A percentile compares a stretch with the other conserved stretches of the same genome.
Evolutionary conservation across 1,140 invertebrate genomes (phyloP).

Genomic region (Lucilia cuprina): DNA sequence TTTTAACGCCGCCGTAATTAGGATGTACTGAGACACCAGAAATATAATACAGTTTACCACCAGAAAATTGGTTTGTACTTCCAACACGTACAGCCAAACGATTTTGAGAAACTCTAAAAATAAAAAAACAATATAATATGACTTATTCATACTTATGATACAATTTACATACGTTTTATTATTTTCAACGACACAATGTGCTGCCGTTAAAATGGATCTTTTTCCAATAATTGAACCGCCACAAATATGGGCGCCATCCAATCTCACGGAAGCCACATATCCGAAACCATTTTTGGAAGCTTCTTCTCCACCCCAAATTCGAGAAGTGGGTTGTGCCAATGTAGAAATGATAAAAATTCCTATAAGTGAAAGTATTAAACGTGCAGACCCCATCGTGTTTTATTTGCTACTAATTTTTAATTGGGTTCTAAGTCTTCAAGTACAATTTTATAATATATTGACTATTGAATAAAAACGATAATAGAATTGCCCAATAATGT

Average conservation of each 20-base stretch:
- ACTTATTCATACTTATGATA: not conserved
- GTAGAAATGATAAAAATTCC: not conserved
- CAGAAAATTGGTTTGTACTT: constrained; percentile 56
- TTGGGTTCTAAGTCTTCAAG: not conserved
- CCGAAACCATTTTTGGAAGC: constrained; percentile 44
- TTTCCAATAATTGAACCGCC: constrained; percentile 46
- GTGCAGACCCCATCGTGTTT: constrained; percentile 30
- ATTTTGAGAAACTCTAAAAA: constrained; percentile 38
- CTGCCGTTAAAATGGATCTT: constrained; percentile 48
- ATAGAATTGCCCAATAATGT: too few relatives aligned
- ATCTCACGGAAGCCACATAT: constrained; percentile 48
- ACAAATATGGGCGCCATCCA: constrained; percentile 54
- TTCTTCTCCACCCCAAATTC: constrained; percentile 53
- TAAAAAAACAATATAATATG: not conserved
- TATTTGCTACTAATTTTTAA: not conserved
- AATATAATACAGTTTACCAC: constrained; percentile 45
- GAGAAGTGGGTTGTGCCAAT: constrained; percentile 32
- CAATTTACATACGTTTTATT: constrained; percentile 44
- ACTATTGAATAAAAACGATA: not conserved
- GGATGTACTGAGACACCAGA: constrained; percentile 51
- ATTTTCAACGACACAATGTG: constrained; percentile 47
- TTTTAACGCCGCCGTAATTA: constrained; percentile 49
- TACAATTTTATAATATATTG: constrained; percentile 6
- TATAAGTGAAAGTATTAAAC: constrained; percentile 23
- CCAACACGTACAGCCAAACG: constrained; percentile 52